Evolutionary conservation across 2,113 vertebrate species (phyloP).

Genomic region (Hucho hucho): DNA sequence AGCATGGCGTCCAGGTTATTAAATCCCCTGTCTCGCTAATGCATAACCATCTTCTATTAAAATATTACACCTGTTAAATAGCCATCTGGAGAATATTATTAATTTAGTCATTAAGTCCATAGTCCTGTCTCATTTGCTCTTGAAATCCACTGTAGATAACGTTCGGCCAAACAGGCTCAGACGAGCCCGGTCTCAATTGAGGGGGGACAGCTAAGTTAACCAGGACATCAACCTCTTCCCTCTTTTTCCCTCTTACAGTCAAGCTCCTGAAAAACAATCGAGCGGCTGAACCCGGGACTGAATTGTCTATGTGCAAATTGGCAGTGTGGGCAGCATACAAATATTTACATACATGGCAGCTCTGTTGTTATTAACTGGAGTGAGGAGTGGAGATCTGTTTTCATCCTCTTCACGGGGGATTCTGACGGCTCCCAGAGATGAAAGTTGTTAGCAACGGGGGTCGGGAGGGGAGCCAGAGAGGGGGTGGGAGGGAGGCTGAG

Average conservation of each 20-base stretch:
- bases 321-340: conserved; percentile 43
- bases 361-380: conserved; percentile 49
- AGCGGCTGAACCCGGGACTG: conserved; percentile 9
- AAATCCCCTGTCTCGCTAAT: not conserved
- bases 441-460: conserved; percentile 27
- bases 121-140: conserved; percentile 1
- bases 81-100: conserved; percentile 1
- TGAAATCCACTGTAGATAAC: conserved; percentile 7
- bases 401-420: conserved; percentile 24
- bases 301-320: conserved; percentile 24
- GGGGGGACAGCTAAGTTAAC: not conserved
- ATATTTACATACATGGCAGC: conserved; percentile 49
- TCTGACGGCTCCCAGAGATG: conserved; percentile 22
- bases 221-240: not conserved
- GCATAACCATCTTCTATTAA: conserved; percentile 15
- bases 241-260: conserved; percentile 4
- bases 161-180: conserved; percentile 29
- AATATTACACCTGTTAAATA: conserved; percentile 8
- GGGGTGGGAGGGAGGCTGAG: conserved; percentile 22
- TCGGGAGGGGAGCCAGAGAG: not conserved
- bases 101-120: not conserved
- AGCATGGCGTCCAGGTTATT: not conserved
- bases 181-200: not conserved
- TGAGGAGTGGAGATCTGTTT: conserved; percentile 27
- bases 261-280: conserved; percentile 33